A percentile compares a stretch with the other conserved stretches of the same genome.
Evolutionary conservation across 2,113 vertebrate species (phyloP).

Genomic region (Laterallus jamaicensis): DNA sequence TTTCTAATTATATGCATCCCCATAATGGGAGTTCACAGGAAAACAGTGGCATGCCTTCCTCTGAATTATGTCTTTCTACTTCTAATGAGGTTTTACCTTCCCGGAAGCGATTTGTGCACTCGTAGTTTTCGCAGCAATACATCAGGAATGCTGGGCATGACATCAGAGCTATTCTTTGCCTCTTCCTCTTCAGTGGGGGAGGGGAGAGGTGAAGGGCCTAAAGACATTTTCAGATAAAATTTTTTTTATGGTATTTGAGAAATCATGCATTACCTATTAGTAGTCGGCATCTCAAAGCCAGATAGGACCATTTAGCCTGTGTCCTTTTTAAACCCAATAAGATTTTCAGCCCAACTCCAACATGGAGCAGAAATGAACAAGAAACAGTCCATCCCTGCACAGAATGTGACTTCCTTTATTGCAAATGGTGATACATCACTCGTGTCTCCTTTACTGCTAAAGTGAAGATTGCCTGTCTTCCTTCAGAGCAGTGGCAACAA

Average conservation of each 20-base stretch:
- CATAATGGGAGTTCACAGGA: neutral
- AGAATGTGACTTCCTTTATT: neutral
- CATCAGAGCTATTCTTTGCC: conserved; percentile 81
- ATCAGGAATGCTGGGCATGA: conserved; percentile 95
- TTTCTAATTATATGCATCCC: neutral
- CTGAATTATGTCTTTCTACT: neutral
- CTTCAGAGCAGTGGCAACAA: neutral
- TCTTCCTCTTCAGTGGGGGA: conserved; percentile 78
- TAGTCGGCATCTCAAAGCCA: neutral
- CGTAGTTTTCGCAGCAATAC: conserved; percentile 91
- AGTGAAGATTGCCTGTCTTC: neutral
- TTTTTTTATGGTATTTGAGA: neutral
- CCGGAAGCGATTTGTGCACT: conserved; percentile 87
- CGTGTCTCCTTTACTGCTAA: neutral
- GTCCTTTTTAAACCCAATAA: neutral
- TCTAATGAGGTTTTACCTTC: conserved; percentile 79
- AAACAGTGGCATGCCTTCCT: neutral
- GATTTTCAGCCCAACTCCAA: neutral
- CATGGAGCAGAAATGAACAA: neutral
- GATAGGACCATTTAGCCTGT: neutral
- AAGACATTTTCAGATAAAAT: neutral
- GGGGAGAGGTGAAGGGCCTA: conserved; percentile 77
- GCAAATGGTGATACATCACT: neutral
- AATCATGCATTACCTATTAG: neutral
- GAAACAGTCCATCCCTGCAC: neutral